These are phyloP conservation scores for Takifugu bimaculatus DNA, from an alignment of 2,113 vertebrate species.

Conservation along the genomic window DNA sequence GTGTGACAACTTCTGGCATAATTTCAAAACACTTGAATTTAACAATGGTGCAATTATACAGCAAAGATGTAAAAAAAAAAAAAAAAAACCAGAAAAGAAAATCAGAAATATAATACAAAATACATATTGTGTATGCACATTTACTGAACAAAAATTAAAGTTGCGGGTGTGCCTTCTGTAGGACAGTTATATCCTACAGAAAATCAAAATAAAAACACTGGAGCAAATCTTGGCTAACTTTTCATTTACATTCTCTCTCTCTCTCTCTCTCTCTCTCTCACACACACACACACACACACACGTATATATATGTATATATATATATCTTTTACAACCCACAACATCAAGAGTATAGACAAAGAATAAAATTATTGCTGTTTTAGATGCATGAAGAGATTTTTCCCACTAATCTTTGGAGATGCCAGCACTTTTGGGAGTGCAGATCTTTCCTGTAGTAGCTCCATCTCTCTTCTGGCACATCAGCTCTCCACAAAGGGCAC, in stretches of 20 bases:
- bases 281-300: conserved; percentile 4
- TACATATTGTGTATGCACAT: conserved; percentile 46
- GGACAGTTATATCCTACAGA: conserved; percentile 25
- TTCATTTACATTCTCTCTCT: conserved; percentile 21
- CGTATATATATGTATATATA: conserved; percentile 9
- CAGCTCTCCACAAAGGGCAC: conserved; percentile 50
- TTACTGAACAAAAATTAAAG: conserved; percentile 26
- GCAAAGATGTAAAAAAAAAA: conserved; percentile 30
- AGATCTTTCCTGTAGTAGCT: conserved; percentile 5
- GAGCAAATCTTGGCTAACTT: conserved; percentile 29
- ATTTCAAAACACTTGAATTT: background rate
- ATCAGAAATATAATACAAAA: conserved; percentile 37
- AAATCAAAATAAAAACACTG: conserved; percentile 41
- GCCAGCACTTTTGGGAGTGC: conserved; percentile 41
- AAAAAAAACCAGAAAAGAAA: conserved; percentile 29
- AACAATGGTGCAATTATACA: background rate
- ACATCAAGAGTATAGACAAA: conserved; percentile 49
- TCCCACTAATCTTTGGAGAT: conserved; percentile 62
- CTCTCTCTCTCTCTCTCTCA: no score
- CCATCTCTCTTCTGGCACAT: background rate
- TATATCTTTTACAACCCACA: conserved; percentile 56
- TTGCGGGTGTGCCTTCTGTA: conserved; percentile 10
- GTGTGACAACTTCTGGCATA: conserved; percentile 7
- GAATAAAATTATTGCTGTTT: conserved; percentile 72
- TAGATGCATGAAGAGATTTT: conserved; percentile 63